These are phyloP conservation scores for Erpornis zantholeuca DNA, from an alignment of 2,113 vertebrate species.

Conservation along the genomic window DNA sequence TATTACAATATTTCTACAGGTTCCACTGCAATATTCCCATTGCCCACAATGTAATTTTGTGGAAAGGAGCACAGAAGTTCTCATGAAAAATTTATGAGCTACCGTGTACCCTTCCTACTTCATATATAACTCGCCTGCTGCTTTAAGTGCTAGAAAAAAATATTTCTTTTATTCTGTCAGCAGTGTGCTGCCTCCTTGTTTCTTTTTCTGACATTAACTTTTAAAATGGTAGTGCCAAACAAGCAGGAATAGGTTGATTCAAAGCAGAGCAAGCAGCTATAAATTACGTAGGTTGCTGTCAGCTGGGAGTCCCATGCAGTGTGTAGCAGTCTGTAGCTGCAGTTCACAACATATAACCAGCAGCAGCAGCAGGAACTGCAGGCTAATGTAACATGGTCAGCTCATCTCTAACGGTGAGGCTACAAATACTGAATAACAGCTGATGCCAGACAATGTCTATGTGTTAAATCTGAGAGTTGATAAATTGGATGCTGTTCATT, in stretches of 20 bases:
- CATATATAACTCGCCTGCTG: neutral
- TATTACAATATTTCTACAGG: constrained; percentile 3
- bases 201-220: constrained; percentile 1
- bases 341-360: neutral
- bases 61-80: constrained; percentile 1
- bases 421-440: neutral
- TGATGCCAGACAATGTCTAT: neutral
- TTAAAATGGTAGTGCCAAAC: neutral
- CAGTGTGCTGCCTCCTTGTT: neutral
- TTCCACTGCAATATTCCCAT: neutral
- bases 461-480: neutral
- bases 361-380: neutral
- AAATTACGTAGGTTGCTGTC: neutral
- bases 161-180: constrained; percentile 40
- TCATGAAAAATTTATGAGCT: constrained; percentile 8
- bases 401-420: neutral
- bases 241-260: neutral
- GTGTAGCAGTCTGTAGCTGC: neutral
- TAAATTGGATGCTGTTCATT: neutral
- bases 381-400: neutral
- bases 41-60: neutral
- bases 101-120: neutral
- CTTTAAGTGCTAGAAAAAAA: constrained; percentile 34
- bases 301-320: neutral
- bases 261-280: neutral